These are phyloP conservation scores for Sphyrna mokarran DNA, from an alignment of 2,113 vertebrate genomes.

Conservation along the genomic window DNA sequence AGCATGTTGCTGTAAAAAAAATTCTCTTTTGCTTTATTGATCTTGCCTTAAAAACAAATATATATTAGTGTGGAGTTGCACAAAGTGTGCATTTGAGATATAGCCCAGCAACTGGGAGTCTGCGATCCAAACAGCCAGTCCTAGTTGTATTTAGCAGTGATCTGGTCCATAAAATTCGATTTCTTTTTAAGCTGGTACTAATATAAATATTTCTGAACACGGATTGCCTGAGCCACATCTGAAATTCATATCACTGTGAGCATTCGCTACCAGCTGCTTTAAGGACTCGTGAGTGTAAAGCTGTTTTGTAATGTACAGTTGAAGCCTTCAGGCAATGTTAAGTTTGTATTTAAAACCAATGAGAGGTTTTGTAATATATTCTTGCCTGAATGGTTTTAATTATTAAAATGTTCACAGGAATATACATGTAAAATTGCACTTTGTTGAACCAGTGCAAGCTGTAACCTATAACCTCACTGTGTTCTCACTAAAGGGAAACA, in stretches of 20 bases:
- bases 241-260: neutral
- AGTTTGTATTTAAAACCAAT: neutral
- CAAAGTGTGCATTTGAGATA: neutral
- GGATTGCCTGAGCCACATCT: neutral
- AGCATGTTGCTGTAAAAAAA: no score
- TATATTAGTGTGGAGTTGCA: neutral
- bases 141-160: neutral
- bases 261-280: neutral
- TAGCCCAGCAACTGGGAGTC: neutral
- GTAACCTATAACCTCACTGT: neutral
- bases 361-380: slow-evolving; percentile 8
- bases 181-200: neutral
- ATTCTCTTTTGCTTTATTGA: no score
- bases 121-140: neutral
- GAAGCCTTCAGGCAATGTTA: slow-evolving; percentile 22
- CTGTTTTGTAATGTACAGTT: neutral
- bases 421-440: slow-evolving; percentile 4
- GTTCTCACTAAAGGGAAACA: slow-evolving; percentile 11
- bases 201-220: neutral
- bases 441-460: slow-evolving; percentile 20
- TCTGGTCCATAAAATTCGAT: neutral
- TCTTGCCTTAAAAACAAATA: neutral
- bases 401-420: slow-evolving; percentile 25
- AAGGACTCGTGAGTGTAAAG: neutral
- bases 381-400: neutral